phyloP scores from a whole-genome alignment of 2,888 invertebrate species.

The Exephanes ischioxanthus region DNA sequence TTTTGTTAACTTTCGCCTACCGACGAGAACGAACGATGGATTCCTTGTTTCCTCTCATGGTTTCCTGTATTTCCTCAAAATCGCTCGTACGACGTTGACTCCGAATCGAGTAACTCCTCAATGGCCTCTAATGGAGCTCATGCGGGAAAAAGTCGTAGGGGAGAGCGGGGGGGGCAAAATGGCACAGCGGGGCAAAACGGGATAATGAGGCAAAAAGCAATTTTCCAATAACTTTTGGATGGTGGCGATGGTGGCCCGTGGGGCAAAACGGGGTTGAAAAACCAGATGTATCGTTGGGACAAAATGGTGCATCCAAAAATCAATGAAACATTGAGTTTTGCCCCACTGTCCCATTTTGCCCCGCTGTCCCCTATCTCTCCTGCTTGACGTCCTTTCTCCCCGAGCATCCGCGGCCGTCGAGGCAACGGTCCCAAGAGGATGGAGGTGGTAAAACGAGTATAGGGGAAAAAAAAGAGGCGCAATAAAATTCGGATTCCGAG shows the following conservation, averaged over 20 bases:
- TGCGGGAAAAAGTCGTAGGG: constrained; percentile 3
- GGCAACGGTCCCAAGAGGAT: constrained; percentile 19
- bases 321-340: no score
- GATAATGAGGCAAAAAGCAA: no score
- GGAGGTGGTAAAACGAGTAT: constrained; percentile 50
- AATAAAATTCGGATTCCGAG: constrained; percentile 79
- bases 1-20: constrained; percentile 80
- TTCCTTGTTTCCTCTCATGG: not conserved
- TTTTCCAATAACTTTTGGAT: no score
- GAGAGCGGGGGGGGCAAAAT: no score
- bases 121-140: constrained; percentile 3
- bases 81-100: not conserved
- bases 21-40: constrained; percentile 66
- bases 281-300: no score
- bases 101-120: not conserved
- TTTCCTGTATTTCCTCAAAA: not conserved
- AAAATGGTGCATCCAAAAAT: no score
- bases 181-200: no score
- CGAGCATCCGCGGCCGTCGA: not conserved
- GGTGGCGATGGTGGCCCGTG: no score
- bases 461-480: constrained; percentile 56
- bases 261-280: no score
- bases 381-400: not conserved
- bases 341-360: no score
- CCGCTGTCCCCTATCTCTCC: no score